These are phyloP conservation scores for Phodopus roborovskii DNA, from an alignment of 2,113 vertebrate genomes.

Conservation along the genomic window DNA sequence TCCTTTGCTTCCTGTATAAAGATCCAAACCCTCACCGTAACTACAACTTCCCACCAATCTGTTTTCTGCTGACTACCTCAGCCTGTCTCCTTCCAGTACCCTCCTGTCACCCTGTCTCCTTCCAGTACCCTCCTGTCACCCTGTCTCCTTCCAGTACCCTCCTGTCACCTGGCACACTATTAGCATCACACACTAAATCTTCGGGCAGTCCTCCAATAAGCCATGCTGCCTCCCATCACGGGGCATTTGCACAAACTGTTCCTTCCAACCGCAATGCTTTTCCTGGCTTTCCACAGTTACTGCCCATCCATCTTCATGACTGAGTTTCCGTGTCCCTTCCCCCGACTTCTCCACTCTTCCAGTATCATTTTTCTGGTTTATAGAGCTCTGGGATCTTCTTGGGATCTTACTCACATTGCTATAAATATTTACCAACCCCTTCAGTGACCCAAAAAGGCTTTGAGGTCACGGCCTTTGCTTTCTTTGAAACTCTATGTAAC, in stretches of 20 bases:
- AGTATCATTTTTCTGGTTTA: conserved; percentile 14
- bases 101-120: not conserved
- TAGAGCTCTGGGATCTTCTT: not conserved
- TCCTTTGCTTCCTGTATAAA: conserved; percentile 36
- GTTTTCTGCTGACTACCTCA: not conserved
- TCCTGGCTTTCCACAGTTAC: not conserved
- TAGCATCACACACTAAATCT: not conserved
- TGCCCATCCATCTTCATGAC: not conserved
- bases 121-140: not conserved
- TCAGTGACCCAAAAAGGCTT: not conserved
- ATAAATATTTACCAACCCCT: conserved; percentile 38
- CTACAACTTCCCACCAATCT: not conserved
- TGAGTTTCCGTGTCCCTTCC: not conserved
- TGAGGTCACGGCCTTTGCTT: conserved; percentile 15
- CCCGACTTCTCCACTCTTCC: not conserved
- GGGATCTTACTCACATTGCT: not conserved
- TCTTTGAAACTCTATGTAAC: not conserved
- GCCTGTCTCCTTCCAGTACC: not conserved
- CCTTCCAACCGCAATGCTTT: not conserved
- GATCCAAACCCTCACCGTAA: not conserved
- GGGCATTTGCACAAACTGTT: not conserved
- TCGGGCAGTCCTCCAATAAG: not conserved
- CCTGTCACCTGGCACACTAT: not conserved
- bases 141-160: no score
- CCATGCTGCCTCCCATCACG: not conserved